phyloP scores from a whole-genome alignment of 2,797 vertebrate species.

The Sebastes steindachneri region DNA sequence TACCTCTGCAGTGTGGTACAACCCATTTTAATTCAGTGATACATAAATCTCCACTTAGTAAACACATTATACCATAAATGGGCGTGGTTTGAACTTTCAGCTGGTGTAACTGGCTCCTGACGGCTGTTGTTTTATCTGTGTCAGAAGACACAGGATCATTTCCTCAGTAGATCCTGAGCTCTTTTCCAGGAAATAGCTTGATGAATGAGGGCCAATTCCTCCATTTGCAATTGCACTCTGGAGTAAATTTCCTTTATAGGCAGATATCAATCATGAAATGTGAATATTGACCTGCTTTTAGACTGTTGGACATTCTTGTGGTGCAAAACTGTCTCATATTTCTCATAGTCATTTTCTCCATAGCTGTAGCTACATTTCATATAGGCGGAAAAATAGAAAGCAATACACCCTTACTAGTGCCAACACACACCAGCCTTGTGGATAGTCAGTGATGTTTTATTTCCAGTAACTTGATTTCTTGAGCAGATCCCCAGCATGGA shows the following conservation, averaged over 20 bases:
- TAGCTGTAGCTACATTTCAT: constrained; percentile 16
- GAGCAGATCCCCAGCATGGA: constrained; percentile 51
- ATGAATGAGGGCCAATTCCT: constrained; percentile 12
- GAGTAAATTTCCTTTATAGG: constrained; percentile 6
- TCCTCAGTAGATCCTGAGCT: not conserved
- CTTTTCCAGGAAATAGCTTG: not conserved
- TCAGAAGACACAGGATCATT: not conserved
- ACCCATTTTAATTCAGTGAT: not conserved
- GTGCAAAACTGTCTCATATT: constrained; percentile 4
- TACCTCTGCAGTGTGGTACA: not conserved
- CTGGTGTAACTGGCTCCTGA: not conserved
- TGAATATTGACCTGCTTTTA: constrained; percentile 31
- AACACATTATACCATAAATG: not conserved
- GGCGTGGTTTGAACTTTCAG: not conserved
- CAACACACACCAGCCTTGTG: constrained; percentile 45
- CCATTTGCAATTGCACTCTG: not conserved
- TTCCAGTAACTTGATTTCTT: constrained; percentile 9
- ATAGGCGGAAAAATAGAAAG: not conserved
- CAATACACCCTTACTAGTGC: constrained; percentile 28
- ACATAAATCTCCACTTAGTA: not conserved
- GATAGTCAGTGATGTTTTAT: constrained; percentile 23
- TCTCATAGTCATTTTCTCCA: constrained; percentile 1
- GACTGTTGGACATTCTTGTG: constrained; percentile 41
- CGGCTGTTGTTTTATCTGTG: not conserved
- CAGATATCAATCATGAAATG: constrained; percentile 2